Percentiles rank a stretch among this genome's conserved stretches.
Evolutionary conservation across 2,797 vertebrate genomes (phyloP).

Genomic region (Echiichthys vipera): DNA sequence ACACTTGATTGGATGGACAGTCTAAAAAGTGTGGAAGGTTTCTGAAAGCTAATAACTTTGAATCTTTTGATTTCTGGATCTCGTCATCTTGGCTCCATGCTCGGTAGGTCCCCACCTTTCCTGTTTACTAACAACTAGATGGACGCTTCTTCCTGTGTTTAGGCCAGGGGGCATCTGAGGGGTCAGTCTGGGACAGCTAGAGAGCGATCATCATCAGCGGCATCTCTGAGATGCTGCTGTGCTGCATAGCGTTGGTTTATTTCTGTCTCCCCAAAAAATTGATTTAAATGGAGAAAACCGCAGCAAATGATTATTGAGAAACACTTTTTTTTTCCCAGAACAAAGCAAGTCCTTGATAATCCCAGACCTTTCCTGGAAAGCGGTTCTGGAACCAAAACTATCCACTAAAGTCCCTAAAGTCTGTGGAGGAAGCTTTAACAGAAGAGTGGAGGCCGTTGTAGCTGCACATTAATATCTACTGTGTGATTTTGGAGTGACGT

Average conservation of each 20-base stretch:
- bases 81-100: constrained; percentile 26
- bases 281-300: no score
- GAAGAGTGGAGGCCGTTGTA: neutral
- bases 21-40: neutral
- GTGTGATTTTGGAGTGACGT: no score
- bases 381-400: no score
- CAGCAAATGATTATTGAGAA: no score
- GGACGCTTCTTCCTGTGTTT: constrained; percentile 57
- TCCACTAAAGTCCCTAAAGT: neutral
- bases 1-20: neutral
- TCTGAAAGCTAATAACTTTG: constrained; percentile 9
- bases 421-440: neutral
- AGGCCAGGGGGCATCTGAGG: constrained; percentile 14
- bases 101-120: constrained; percentile 65
- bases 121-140: constrained; percentile 72
- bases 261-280: no score
- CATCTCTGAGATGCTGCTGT: constrained; percentile 2
- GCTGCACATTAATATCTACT: neutral
- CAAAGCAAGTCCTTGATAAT: no score
- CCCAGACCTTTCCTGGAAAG: no score
- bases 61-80: constrained; percentile 34
- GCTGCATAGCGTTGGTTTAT: neutral
- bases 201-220: neutral
- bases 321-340: no score
- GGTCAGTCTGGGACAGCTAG: neutral